These are phyloP conservation scores for Stenolophus ochropezus DNA, from an alignment of 2,888 invertebrate species.

Conservation along the genomic window DNA sequence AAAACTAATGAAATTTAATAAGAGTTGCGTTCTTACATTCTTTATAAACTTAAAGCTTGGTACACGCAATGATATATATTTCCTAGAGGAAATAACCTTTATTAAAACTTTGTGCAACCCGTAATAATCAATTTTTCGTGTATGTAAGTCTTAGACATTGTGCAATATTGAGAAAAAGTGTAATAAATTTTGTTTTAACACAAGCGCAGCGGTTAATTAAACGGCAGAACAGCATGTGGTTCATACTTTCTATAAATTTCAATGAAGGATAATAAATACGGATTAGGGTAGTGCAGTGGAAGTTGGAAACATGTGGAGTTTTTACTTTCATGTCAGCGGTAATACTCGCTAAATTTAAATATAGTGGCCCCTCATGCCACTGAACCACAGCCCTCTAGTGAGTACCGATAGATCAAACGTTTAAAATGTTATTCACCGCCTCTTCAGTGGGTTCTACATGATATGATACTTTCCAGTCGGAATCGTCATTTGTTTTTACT, in stretches of 20 bases:
- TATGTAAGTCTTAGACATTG: neutral
- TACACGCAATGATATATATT: constrained; percentile 1
- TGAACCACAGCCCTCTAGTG: neutral
- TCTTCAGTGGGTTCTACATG: constrained; percentile 6
- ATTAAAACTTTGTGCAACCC: constrained; percentile 28
- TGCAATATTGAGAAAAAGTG: constrained; percentile 14
- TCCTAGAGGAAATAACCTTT: neutral
- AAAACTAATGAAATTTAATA: no score
- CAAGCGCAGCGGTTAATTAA: constrained; percentile 28
- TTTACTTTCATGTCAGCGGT: constrained; percentile 39
- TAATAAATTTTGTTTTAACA: constrained; percentile 42
- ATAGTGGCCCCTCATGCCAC: constrained; percentile 25
- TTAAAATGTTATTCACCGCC: constrained; percentile 32
- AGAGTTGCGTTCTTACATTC: neutral
- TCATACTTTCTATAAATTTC: constrained; percentile 46
- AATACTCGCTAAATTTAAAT: constrained; percentile 47
- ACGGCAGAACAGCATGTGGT: constrained; percentile 35
- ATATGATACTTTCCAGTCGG: neutral
- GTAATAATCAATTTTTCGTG: constrained; percentile 1
- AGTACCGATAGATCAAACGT: constrained; percentile 36
- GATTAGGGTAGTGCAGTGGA: constrained; percentile 32
- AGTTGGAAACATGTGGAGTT: constrained; percentile 39
- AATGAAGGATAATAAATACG: constrained; percentile 43
- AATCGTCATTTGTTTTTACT: neutral
- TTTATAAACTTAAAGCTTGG: neutral